Percentiles rank a stretch among this genome's conserved stretches.
These are phyloP conservation scores for Caenorhabditis zanzibari DNA, from an alignment of 2,888 invertebrate genomes.

Conservation along the genomic window DNA sequence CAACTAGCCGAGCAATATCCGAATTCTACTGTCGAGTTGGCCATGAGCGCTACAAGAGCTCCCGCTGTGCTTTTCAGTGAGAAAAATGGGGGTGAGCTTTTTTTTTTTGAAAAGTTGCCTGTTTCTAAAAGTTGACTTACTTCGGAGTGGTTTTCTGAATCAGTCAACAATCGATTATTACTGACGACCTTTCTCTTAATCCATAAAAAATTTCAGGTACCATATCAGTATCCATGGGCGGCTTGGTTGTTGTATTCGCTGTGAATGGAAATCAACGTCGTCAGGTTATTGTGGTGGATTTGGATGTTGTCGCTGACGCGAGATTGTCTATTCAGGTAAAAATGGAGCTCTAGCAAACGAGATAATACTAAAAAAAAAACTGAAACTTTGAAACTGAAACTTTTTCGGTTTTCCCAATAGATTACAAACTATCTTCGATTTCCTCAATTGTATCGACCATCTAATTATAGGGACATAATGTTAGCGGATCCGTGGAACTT, in stretches of 20 bases:
- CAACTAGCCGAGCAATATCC: slow-evolving; percentile 74
- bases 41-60: slow-evolving; percentile 75
- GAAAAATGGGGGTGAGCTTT: slow-evolving; percentile 70
- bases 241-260: slow-evolving; percentile 71
- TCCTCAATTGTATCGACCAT: too few relatives aligned
- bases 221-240: slow-evolving; percentile 71
- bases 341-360: too few relatives aligned
- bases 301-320: slow-evolving; percentile 77
- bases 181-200: too few relatives aligned
- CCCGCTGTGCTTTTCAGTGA: slow-evolving; percentile 77
- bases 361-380: not conserved
- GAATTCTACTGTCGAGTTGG: slow-evolving; percentile 71
- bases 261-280: slow-evolving; percentile 64
- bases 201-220: slow-evolving; percentile 54
- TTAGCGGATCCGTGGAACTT: slow-evolving; percentile 71
- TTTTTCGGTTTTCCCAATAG: too few relatives aligned
- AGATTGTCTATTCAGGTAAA: slow-evolving; percentile 66
- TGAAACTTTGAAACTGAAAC: not conserved
- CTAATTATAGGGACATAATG: slow-evolving; percentile 69
- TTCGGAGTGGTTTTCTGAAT: too few relatives aligned
- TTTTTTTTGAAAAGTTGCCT: not conserved
- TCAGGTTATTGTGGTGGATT: slow-evolving; percentile 74
- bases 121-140: too few relatives aligned
- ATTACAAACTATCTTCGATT: too few relatives aligned
- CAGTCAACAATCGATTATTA: too few relatives aligned